phyloP scores from a whole-genome alignment of 1,140 invertebrate genomes.

The Drosophila tani region DNA sequence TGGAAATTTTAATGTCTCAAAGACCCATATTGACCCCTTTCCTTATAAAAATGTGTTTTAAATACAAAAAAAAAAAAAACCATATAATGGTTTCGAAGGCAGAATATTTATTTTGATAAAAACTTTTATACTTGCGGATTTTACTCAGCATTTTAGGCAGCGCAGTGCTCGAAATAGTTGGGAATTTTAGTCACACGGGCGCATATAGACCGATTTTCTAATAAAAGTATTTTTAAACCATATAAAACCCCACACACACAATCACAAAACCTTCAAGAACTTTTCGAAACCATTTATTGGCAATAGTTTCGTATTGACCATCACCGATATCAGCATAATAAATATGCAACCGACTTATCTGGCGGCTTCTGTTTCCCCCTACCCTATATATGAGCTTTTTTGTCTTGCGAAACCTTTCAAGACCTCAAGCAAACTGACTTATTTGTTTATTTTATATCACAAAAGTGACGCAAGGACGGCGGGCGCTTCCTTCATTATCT shows the following conservation, averaged over 20 bases:
- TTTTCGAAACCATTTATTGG: background rate
- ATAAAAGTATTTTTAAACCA: too few relatives aligned
- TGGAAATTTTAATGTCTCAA: too few relatives aligned
- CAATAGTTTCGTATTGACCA: conserved; percentile 9
- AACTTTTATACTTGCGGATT: too few relatives aligned
- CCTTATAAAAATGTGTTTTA: too few relatives aligned
- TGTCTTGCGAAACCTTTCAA: conserved; percentile 32
- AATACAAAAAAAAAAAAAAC: too few relatives aligned
- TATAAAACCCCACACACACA: background rate
- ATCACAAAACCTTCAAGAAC: background rate
- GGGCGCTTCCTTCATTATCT: conserved; percentile 52
- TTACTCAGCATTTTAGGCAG: too few relatives aligned
- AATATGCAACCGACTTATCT: conserved; percentile 19
- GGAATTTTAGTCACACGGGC: too few relatives aligned
- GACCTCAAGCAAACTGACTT: conserved; percentile 50
- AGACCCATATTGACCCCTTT: too few relatives aligned
- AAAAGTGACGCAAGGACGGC: conserved; percentile 38
- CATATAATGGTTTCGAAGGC: too few relatives aligned
- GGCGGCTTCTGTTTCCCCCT: background rate
- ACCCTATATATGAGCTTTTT: background rate
- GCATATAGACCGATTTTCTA: too few relatives aligned
- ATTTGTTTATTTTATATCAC: conserved; percentile 51
- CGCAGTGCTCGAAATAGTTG: too few relatives aligned
- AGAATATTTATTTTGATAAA: too few relatives aligned
- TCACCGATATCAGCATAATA: background rate